Percentiles rank a stretch among this genome's conserved stretches.
Conservation (phyloP, 2,888 invertebrate species). For the Rhagophthalmus giganteus region DNA sequence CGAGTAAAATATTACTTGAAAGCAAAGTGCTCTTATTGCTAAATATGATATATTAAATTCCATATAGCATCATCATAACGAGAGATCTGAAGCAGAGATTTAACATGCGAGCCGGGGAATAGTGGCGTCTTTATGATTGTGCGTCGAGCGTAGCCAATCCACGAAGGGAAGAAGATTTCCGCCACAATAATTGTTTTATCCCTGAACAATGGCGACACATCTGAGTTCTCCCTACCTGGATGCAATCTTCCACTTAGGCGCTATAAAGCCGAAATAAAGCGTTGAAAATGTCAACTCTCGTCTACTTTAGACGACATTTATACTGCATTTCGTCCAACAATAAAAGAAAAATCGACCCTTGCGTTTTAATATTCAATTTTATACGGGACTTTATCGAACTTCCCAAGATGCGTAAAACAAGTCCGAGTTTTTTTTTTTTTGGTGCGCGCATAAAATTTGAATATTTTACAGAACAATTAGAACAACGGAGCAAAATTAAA, state of each 20-base stretch:
- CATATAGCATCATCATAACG: too few relatives aligned
- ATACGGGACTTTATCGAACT: too few relatives aligned
- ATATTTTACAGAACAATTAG: not conserved
- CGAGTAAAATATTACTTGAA: slow-evolving; percentile 23
- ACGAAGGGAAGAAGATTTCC: slow-evolving; percentile 52
- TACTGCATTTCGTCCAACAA: too few relatives aligned
- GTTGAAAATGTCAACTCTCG: slow-evolving; percentile 36
- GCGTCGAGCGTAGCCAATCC: slow-evolving; percentile 52
- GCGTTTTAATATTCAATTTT: too few relatives aligned
- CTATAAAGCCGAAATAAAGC: slow-evolving; percentile 35
- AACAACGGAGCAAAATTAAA: not conserved
- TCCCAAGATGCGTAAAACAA: too few relatives aligned
- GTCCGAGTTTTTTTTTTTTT: too few relatives aligned
- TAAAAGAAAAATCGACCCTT: too few relatives aligned
- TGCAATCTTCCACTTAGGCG: slow-evolving; percentile 36
- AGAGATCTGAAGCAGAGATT: slow-evolving; percentile 39
- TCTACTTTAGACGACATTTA: too few relatives aligned
- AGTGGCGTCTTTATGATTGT: slow-evolving; percentile 49
- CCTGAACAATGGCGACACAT: slow-evolving; percentile 48
- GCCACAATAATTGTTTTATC: slow-evolving; percentile 56
- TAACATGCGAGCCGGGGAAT: slow-evolving; percentile 35
- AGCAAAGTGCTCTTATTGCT: slow-evolving; percentile 35
- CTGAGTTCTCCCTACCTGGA: slow-evolving; percentile 33
- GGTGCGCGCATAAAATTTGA: too few relatives aligned
- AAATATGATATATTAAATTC: slow-evolving; percentile 49